Conservation (phyloP, 2,113 vertebrate genomes). For the Malurus alboscapulatus region DNA sequence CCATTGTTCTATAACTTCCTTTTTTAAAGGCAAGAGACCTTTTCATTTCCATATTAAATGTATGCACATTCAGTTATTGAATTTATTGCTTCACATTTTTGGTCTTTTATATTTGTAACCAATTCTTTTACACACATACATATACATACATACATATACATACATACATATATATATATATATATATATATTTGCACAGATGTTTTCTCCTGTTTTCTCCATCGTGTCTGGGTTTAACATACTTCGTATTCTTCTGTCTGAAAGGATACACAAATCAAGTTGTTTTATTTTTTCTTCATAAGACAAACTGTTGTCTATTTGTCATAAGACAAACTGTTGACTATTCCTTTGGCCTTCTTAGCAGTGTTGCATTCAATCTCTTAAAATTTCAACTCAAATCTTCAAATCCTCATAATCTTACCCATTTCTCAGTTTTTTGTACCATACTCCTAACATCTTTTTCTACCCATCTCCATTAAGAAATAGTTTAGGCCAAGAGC, state of each 20-base stretch:
- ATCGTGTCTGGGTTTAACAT: neutral
- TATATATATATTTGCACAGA: neutral
- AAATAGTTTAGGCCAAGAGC: neutral
- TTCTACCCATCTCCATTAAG: neutral
- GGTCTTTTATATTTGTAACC: neutral
- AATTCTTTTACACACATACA: fast-evolving
- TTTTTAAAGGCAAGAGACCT: neutral
- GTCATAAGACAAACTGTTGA: neutral
- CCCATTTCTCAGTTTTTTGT: neutral
- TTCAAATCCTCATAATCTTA: neutral
- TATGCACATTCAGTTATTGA: neutral
- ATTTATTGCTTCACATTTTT: neutral
- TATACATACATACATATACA: too few relatives aligned
- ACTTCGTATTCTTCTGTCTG: neutral
- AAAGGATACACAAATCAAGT: neutral
- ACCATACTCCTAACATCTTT: neutral
- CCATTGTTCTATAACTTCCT: neutral
- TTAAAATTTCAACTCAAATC: neutral
- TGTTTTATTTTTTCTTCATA: neutral
- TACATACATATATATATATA: too few relatives aligned
- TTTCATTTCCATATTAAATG: neutral
- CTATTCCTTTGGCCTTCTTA: neutral
- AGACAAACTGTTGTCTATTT: neutral
- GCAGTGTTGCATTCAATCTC: neutral
- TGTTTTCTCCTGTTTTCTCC: neutral